Evolutionary conservation across 2,113 vertebrate genomes (phyloP).

Genomic region (Nibea coibor): DNA sequence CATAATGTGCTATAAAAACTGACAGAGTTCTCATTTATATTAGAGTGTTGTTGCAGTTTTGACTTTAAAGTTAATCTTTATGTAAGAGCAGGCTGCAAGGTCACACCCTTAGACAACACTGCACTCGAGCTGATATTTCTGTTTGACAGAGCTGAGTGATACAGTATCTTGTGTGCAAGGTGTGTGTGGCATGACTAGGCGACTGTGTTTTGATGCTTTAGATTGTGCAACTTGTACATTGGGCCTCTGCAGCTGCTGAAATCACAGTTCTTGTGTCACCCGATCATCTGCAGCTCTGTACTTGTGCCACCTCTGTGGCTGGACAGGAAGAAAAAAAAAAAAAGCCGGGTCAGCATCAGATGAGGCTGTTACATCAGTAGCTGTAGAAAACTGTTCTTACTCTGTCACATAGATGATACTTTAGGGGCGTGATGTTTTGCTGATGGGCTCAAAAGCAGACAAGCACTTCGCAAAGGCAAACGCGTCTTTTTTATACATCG

Average conservation of each 20-base stretch:
- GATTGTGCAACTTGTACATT: neutral
- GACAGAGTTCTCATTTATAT: neutral
- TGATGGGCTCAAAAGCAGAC: neutral
- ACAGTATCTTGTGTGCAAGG: neutral
- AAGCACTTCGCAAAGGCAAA: neutral
- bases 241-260: conserved; percentile 82
- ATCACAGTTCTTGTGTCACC: conserved; percentile 92
- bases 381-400: conserved; percentile 78
- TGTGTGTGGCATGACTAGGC: neutral
- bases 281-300: conserved; percentile 85
- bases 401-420: neutral
- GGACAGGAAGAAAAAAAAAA: conserved; percentile 75
- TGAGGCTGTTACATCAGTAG: conserved; percentile 92
- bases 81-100: neutral
- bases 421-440: neutral
- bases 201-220: neutral
- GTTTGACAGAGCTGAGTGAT: neutral
- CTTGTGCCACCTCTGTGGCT: neutral
- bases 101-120: conserved; percentile 17
- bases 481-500: too few species aligned
- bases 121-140: neutral
- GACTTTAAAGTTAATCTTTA: neutral
- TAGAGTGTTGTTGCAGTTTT: neutral
- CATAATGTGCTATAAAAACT: neutral
- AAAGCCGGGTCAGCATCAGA: conserved; percentile 92